Evolutionary conservation across 1,140 invertebrate genomes (phyloP).

Genomic region (Pseudomyrmex sp.): DNA sequence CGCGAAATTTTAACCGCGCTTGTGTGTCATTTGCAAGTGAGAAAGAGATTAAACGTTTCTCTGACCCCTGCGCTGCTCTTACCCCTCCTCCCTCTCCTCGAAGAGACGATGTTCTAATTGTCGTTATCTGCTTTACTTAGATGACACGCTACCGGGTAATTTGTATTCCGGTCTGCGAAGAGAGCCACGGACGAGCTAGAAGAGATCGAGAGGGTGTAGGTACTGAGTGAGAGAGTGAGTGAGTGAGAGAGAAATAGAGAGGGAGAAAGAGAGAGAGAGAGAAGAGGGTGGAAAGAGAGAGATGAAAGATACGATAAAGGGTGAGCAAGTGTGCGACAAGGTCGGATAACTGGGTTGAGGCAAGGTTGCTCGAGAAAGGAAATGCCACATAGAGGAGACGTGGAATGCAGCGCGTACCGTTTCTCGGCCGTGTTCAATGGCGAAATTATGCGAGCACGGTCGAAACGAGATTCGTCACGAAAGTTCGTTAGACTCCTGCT

Average conservation of each 20-base stretch:
- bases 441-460: conserved; percentile 69
- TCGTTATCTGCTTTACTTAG: conserved; percentile 76
- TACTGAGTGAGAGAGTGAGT: background rate
- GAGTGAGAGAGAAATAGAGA: background rate
- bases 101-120: conserved; percentile 77
- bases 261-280: conserved; percentile 6
- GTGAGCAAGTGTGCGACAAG: conserved; percentile 31
- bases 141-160: conserved; percentile 74
- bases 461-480: conserved; percentile 73
- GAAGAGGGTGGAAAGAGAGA: background rate
- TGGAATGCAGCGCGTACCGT: conserved; percentile 38
- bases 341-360: conserved; percentile 22
- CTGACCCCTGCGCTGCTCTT: background rate
- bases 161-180: conserved; percentile 72
- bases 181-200: conserved; percentile 32
- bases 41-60: conserved; percentile 51
- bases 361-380: conserved; percentile 19
- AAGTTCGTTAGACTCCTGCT: conserved; percentile 55
- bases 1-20: conserved; percentile 22
- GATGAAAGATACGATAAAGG: conserved; percentile 4
- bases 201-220: conserved; percentile 6
- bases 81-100: background rate
- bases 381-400: conserved; percentile 5
- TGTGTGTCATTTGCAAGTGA: conserved; percentile 7
- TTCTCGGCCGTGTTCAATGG: conserved; percentile 64